These are phyloP conservation scores for Hipparchia semele DNA, from an alignment of 2,888 invertebrate genomes.

Conservation along the genomic window DNA sequence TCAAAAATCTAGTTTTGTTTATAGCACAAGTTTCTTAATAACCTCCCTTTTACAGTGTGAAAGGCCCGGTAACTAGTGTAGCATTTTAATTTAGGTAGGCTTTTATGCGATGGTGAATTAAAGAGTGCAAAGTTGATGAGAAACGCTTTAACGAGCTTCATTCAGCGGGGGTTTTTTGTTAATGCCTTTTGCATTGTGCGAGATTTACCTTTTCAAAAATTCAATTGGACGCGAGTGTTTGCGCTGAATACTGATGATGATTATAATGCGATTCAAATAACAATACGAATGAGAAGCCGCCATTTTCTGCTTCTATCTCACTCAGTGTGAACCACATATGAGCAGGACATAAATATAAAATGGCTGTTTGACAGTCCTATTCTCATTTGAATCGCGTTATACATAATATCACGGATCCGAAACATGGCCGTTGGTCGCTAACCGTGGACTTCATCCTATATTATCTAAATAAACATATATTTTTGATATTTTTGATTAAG, in stretches of 20 bases:
- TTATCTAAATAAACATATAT: no score
- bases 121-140: constrained; percentile 35
- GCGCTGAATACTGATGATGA: background rate
- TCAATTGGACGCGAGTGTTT: background rate
- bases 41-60: constrained; percentile 35
- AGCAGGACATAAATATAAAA: no score
- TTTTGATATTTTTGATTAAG: no score
- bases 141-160: constrained; percentile 35
- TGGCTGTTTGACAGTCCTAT: no score
- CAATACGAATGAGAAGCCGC: no score
- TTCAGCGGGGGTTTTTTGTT: constrained; percentile 34
- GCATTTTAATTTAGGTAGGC: constrained; percentile 44
- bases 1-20: constrained; percentile 2
- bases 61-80: constrained; percentile 37
- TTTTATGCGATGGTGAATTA: constrained; percentile 38
- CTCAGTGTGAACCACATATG: no score
- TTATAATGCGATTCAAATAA: no score
- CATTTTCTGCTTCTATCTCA: no score
- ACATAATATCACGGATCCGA: no score
- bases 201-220: constrained; percentile 11
- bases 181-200: constrained; percentile 24
- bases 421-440: no score
- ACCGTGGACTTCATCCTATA: no score
- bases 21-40: constrained; percentile 33
- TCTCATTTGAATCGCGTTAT: no score